phyloP scores from a whole-genome alignment of 2,113 vertebrate genomes.

The Lagopus muta region DNA sequence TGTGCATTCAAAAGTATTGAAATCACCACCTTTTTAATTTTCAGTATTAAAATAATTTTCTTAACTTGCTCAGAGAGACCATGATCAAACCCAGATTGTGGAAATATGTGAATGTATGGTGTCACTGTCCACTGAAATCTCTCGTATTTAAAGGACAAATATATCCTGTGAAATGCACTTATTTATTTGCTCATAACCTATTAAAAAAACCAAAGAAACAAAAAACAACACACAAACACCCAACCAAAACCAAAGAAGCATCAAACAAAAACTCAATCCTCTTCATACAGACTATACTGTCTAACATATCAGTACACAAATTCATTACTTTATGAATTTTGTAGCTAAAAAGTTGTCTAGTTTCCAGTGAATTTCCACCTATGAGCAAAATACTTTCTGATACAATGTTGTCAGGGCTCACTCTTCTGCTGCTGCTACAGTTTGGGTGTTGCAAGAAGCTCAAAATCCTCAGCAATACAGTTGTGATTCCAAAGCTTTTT shows the following conservation, averaged over 20 bases:
- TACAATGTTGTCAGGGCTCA: rapidly evolving
- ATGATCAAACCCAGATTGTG: background rate
- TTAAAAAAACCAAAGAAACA: background rate
- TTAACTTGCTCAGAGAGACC: background rate
- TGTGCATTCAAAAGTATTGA: background rate
- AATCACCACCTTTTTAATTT: background rate
- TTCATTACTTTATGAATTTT: background rate
- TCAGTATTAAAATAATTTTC: background rate
- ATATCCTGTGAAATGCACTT: background rate
- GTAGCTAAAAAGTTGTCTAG: background rate
- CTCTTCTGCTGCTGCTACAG: background rate
- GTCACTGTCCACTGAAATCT: background rate
- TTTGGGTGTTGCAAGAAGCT: background rate
- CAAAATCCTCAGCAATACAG: background rate
- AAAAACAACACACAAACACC: background rate
- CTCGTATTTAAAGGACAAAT: background rate
- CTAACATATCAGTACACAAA: background rate
- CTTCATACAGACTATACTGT: background rate
- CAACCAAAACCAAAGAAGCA: no score
- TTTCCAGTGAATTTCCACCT: rapidly evolving
- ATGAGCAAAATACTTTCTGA: background rate
- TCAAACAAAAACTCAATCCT: background rate
- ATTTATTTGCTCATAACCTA: background rate
- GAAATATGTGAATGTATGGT: background rate
- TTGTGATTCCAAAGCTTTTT: background rate